Evolutionary conservation across 2,113 vertebrate genomes (phyloP).

Genomic region (Urocynchramus pylzowi): DNA sequence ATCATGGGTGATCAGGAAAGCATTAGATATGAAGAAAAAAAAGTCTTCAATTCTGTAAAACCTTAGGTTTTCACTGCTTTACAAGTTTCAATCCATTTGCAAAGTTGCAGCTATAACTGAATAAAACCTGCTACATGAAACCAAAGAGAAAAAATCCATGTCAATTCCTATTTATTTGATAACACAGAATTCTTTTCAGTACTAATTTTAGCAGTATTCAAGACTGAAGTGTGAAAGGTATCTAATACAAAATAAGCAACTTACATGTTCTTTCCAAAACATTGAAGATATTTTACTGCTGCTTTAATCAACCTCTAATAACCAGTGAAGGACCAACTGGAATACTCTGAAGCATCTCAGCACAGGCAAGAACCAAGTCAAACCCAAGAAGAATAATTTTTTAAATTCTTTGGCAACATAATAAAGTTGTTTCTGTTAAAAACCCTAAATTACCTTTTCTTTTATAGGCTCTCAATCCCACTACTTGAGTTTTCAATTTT

Average conservation of each 20-base stretch:
- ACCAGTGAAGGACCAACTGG: background rate
- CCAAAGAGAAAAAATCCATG: background rate
- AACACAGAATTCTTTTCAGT: background rate
- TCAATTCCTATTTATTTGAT: background rate
- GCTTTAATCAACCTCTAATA: background rate
- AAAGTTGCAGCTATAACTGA: background rate
- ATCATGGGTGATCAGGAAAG: background rate
- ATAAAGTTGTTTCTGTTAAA: background rate
- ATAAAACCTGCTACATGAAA: background rate
- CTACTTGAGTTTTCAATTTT: background rate
- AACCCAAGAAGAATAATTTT: background rate
- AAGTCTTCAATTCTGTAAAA: background rate
- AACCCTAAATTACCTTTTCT: background rate
- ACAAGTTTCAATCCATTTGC: background rate
- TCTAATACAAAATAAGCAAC: background rate
- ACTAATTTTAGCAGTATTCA: background rate
- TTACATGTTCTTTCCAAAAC: background rate
- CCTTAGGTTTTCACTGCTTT: background rate
- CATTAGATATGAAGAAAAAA: background rate
- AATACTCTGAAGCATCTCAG: background rate
- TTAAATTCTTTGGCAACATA: background rate
- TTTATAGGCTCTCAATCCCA: background rate
- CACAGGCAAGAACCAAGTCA: background rate
- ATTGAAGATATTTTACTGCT: background rate
- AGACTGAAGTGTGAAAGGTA: background rate